Percentiles rank a stretch among this genome's conserved stretches.
Evolutionary conservation across 2,797 vertebrate genomes (phyloP).

Genomic region (Aeoliscus strigatus): DNA sequence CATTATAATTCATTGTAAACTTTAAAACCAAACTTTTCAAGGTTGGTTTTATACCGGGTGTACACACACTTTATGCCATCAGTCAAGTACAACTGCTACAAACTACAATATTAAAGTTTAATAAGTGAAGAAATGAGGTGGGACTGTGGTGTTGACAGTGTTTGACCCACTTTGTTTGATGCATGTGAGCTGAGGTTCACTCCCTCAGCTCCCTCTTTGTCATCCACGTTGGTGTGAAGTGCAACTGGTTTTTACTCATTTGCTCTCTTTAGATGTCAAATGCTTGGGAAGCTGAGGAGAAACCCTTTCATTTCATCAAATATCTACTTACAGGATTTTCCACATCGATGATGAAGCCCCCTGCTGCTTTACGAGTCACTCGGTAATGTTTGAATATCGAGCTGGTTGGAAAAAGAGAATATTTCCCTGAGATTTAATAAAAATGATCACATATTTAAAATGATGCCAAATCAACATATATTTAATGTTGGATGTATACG

Average conservation of each 20-base stretch:
- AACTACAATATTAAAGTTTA: background rate
- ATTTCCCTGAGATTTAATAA: no score
- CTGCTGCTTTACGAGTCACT: slow-evolving; percentile 44
- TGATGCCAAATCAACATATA: no score
- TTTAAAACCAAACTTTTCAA: no score
- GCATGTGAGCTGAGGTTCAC: background rate
- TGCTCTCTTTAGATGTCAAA: background rate
- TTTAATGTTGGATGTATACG: no score
- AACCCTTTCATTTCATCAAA: no score
- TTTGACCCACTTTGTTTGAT: background rate
- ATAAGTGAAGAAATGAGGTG: no score
- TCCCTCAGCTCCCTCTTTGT: background rate
- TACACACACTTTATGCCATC: no score
- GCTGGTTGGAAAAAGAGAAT: slow-evolving; percentile 35
- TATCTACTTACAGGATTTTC: slow-evolving; percentile 81
- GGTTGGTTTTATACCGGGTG: no score
- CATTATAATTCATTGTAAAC: background rate
- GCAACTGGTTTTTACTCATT: background rate
- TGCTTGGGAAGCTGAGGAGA: no score
- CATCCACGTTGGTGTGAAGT: slow-evolving; percentile 1
- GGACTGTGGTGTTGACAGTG: background rate
- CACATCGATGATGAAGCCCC: slow-evolving; percentile 74
- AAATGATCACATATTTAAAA: no score
- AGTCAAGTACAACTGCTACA: background rate
- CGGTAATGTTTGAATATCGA: slow-evolving; percentile 76